A percentile compares a stretch with the other conserved stretches of the same genome.
Evolutionary conservation across 2,797 vertebrate genomes (phyloP).

Genomic region (Austrolebias charrua): DNA sequence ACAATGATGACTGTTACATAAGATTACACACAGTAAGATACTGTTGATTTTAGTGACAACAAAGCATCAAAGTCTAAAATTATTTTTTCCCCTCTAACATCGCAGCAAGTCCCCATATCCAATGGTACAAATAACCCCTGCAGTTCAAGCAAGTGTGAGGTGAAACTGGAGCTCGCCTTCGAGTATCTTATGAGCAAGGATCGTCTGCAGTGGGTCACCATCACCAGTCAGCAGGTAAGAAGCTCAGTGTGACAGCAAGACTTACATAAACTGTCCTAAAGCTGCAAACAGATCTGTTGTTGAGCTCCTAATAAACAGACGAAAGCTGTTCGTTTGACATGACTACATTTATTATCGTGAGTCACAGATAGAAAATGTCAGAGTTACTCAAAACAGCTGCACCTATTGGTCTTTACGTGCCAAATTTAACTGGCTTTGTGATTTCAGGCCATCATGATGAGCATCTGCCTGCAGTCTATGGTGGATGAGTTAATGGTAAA

Average conservation of each 20-base stretch:
- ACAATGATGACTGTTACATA: neutral
- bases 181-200: slow-evolving; percentile 99
- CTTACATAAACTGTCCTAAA: neutral
- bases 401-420: neutral
- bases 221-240: slow-evolving; percentile 94
- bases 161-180: slow-evolving; percentile 95
- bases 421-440: slow-evolving; percentile 10
- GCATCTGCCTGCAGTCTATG: slow-evolving; percentile 98
- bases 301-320: neutral
- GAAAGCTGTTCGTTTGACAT: neutral
- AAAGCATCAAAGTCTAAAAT: no score
- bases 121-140: slow-evolving; percentile 85
- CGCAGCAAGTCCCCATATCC: slow-evolving; percentile 86
- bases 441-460: slow-evolving; percentile 97
- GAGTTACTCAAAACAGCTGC: neutral
- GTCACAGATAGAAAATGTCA: neutral
- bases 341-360: neutral
- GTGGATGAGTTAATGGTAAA: slow-evolving; percentile 99
- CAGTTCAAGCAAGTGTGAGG: slow-evolving; percentile 86
- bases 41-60: no score
- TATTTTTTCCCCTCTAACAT: neutral
- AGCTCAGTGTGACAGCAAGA: neutral
- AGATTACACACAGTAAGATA: no score
- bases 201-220: slow-evolving; percentile 98
- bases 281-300: neutral